Evolutionary conservation across 2,113 vertebrate species (phyloP), one percentile per base, ranked within the genome.

Genomic region (Myrmecobius fasciatus): DNA sequence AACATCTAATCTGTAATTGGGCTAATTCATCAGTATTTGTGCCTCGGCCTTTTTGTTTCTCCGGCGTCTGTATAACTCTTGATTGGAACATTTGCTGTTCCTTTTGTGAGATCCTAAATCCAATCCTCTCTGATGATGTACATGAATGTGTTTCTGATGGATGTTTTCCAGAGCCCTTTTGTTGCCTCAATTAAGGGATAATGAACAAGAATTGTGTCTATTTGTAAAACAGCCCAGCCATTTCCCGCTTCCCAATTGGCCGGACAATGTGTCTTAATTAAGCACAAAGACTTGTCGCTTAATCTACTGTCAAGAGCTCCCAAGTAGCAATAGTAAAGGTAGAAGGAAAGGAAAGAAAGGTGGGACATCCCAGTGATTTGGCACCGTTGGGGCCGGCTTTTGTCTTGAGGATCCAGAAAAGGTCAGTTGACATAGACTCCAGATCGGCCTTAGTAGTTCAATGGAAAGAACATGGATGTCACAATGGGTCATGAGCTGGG

Each of bases 181-280:
- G 98, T 98, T 98, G 97, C 98, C 96, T 98, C 98, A 99, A 98
- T 99, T 99, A 99, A 98, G 95, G 97, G 97, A 98, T 98, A 99
- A 99, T 98, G 98, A 99, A 98, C 98, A 98, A 98, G 98, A 98
- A 99, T 98, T 98, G 98, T 99, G 99, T 98, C 98, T 98, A 98
- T 99, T 98, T 98, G 98, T 99, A 98, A 98, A 98, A 98, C 97
- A 98, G 98, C 98, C 96, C 96, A 98, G 97, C 95, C 97, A 97
- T 98, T 98, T 98, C 98, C 96, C 93, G 52, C 95, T 98, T 98
- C 97, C 97, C 98, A 96, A 98, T 98, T 98, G 98, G 98, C 28
- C 95, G 97, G 97, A 98, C 97, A 98, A 98, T 98, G 96, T 95
- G 25, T 98, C 98, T 98, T 98, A 98, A 98, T 98, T 98, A 97